Percentiles rank a stretch among this genome's conserved stretches.
phyloP scores from a whole-genome alignment of 2,888 invertebrate species.

The Miltochrista miniata region DNA sequence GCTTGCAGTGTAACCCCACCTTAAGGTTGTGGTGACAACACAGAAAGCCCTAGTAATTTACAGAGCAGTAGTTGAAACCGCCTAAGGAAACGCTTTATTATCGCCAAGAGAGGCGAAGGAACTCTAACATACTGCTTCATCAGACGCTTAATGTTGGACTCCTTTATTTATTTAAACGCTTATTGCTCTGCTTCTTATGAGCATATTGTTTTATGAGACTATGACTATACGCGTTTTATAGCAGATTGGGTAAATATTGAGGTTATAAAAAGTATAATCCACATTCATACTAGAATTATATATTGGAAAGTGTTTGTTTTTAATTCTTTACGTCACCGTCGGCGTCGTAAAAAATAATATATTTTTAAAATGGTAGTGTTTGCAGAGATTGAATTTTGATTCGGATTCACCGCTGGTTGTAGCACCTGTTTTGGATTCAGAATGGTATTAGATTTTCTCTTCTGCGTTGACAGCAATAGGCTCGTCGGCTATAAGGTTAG shows the following conservation, averaged over 20 bases:
- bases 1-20: slow-evolving; percentile 22
- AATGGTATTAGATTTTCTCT: too few relatives aligned
- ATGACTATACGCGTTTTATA: background rate
- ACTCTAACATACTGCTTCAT: slow-evolving; percentile 35
- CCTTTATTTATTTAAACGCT: slow-evolving; percentile 40
- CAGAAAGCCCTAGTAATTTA: slow-evolving; percentile 59
- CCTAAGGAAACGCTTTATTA: slow-evolving; percentile 65
- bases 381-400: too few relatives aligned
- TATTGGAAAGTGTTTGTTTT: too few relatives aligned
- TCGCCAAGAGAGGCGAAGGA: slow-evolving; percentile 18
- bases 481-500: too few relatives aligned
- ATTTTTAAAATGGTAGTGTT: too few relatives aligned
- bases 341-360: too few relatives aligned
- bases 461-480: too few relatives aligned
- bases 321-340: too few relatives aligned
- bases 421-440: too few relatives aligned
- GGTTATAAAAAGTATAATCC: too few relatives aligned
- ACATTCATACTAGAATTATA: too few relatives aligned
- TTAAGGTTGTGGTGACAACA: slow-evolving; percentile 45
- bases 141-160: slow-evolving; percentile 33
- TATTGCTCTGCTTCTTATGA: slow-evolving; percentile 24
- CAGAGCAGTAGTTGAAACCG: slow-evolving; percentile 51
- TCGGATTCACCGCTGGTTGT: too few relatives aligned
- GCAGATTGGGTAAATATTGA: background rate
- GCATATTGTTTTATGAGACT: background rate